These are phyloP conservation scores for Murina feae DNA, from an alignment of 2,113 vertebrate genomes.

Conservation along the genomic window DNA sequence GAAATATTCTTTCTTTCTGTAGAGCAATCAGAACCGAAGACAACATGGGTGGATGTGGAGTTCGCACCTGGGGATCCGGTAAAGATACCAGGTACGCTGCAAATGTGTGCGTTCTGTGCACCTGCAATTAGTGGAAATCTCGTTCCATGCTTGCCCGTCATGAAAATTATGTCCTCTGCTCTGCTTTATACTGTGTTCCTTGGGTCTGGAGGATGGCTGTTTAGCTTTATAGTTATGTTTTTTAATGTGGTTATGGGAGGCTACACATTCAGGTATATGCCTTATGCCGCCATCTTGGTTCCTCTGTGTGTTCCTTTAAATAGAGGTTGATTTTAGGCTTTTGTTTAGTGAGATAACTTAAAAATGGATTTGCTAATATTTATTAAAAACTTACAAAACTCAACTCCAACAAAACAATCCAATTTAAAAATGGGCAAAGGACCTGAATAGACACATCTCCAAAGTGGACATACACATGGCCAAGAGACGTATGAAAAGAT, in stretches of 20 bases:
- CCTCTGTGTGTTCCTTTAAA: background rate
- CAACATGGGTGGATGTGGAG: conserved; percentile 82
- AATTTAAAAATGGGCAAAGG: background rate
- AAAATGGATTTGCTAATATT: background rate
- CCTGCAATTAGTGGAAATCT: background rate
- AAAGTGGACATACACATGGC: background rate
- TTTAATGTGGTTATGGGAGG: too few relatives aligned
- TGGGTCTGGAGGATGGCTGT: too few relatives aligned
- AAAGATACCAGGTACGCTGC: conserved; percentile 77
- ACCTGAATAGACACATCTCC: background rate
- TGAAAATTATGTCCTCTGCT: background rate
- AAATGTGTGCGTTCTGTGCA: background rate
- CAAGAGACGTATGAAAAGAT: background rate
- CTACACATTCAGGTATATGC: too few relatives aligned
- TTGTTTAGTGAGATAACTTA: background rate
- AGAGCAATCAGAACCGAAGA: conserved; percentile 84
- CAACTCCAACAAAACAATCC: background rate
- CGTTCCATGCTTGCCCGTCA: background rate
- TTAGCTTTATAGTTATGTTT: too few relatives aligned
- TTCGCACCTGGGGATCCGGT: conserved; percentile 82
- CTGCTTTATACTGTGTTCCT: background rate
- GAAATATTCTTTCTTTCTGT: conserved; percentile 47
- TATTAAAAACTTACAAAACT: background rate
- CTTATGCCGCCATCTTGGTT: too few relatives aligned
- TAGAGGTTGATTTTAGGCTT: background rate